These are phyloP conservation scores for Lasioglossum calceatum DNA, from an alignment of 2,888 invertebrate species.

Conservation along the genomic window DNA sequence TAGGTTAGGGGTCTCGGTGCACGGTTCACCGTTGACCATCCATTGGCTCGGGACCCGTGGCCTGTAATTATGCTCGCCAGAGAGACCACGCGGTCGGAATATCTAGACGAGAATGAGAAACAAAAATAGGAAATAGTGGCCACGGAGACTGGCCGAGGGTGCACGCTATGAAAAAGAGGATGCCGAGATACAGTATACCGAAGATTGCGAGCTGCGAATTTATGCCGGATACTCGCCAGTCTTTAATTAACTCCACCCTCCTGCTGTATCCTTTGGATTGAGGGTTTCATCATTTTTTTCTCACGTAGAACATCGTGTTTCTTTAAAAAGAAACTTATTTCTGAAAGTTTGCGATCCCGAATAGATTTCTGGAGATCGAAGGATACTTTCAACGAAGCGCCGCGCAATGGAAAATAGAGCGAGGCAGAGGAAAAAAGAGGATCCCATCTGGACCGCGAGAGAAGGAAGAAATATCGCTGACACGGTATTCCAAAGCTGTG, in stretches of 20 bases:
- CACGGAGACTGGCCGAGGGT: neutral
- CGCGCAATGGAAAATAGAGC: neutral
- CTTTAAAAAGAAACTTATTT: neutral
- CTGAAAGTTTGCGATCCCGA: neutral
- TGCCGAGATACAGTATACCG: conserved; percentile 2
- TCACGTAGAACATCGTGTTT: neutral
- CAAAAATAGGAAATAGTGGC: conserved; percentile 53
- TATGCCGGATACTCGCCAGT: conserved; percentile 20
- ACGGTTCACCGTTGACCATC: conserved; percentile 72
- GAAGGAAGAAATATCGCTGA: neutral
- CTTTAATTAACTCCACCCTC: neutral
- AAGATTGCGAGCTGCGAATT: conserved; percentile 10
- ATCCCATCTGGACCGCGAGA: neutral
- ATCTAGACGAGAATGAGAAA: conserved; percentile 43
- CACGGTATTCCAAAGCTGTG: conserved; percentile 13
- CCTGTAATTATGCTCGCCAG: conserved; percentile 77
- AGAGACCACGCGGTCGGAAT: conserved; percentile 48
- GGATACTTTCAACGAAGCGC: neutral
- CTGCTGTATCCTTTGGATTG: neutral
- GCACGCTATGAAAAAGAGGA: neutral
- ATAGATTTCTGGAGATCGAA: neutral
- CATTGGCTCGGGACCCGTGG: conserved; percentile 71
- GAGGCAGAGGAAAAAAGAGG: neutral
- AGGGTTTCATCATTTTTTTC: neutral
- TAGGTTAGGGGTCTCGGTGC: conserved; percentile 73